Percentiles rank a stretch among this genome's conserved stretches.
These are phyloP conservation scores for Monoplex corrugatus DNA, from an alignment of 2,888 invertebrate genomes.

Conservation along the genomic window DNA sequence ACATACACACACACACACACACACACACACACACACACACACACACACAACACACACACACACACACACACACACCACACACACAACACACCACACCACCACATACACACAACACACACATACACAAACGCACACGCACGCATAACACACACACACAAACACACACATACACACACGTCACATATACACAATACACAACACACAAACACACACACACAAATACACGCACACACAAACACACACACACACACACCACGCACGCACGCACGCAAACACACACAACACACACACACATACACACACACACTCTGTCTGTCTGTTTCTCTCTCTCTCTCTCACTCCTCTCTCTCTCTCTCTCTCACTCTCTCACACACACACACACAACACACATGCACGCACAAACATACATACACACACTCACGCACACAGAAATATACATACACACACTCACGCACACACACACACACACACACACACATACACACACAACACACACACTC, in stretches of 20 bases:
- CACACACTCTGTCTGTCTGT: not conserved
- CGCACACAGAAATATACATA: not conserved
- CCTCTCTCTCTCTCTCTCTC: not conserved
- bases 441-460: not conserved
- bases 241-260: not conserved
- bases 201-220: not conserved
- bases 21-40: not conserved
- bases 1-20: constrained; percentile 4
- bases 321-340: not conserved
- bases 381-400: not conserved
- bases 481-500: not conserved
- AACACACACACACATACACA: no score
- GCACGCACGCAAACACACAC: not conserved
- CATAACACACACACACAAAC: not conserved
- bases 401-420: not conserved
- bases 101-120: not conserved
- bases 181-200: no score
- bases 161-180: not conserved
- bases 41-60: not conserved
- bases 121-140: not conserved
- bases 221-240: constrained; percentile 3
- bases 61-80: not conserved
- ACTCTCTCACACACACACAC: not conserved
- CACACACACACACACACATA: not conserved
- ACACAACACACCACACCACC: not conserved